Base-by-base conservation (phyloP, 2,888 invertebrate species). In the Nebria brevicollis region DNA sequence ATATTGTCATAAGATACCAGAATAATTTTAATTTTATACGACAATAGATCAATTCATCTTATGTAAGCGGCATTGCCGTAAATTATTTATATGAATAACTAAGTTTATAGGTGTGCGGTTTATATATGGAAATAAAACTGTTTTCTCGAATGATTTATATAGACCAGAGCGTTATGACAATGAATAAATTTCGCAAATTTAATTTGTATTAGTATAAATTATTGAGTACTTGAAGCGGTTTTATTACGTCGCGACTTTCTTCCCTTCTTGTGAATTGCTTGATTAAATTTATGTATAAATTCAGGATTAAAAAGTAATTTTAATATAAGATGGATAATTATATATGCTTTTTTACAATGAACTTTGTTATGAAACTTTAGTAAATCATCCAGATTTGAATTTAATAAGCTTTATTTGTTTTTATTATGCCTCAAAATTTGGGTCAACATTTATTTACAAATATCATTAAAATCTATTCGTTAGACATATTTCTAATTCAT, bases 301-400 rank as follows among this genome's bases (percentile, higher is more conserved):
- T 82, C 83, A 80, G 83, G 85, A 86, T 86, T 86, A 86, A 86
- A 85, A 86, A 85, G 86, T 84, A 84, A 86, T 86, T 86, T 86
- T 86, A 86, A 86, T 86, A 86, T 86, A 86, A 85, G 86, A 84
- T 85, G 85, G 85, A 85, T 86, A 86, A 86, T 86, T 86, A 86
- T 85, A 85, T 85, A 85, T 80, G 80, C 70, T n/a, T 64, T 26
- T 74, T 66, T 74, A 15, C 41, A 66, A 68, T 34, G 75, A 80
- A 80, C 75, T 80, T 80, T 75, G 72, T 64, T 70, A 1, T 54
- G 13, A 5, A 54, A 7, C 54, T 54, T 54, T 54, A 54, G 8
- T 8, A 54, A 54, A 54, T 8, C 11, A 54, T 72, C 43, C 75
- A 65, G 75, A 80, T 80, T 80, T 80, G 65, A 75, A 80, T 80